Evolutionary conservation across 1,140 invertebrate genomes (phyloP).

Genomic region (Odontomachus brunneus): DNA sequence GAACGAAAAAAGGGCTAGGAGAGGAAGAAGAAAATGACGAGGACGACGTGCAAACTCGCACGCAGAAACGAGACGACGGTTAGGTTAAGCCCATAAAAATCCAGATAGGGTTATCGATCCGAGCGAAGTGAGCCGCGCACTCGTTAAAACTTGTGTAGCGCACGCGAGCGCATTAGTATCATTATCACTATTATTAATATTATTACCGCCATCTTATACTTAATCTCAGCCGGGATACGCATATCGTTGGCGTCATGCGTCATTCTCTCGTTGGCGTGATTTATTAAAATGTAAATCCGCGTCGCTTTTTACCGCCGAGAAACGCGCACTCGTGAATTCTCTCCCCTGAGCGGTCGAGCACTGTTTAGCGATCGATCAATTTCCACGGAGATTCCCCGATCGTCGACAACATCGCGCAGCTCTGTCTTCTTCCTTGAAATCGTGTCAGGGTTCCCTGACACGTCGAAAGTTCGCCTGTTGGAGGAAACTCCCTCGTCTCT

Average conservation of each 20-base stretch:
- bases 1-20: conserved; percentile 14
- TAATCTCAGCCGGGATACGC: conserved; percentile 7
- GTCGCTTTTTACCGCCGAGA: no score
- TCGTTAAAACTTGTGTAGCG: conserved; percentile 42
- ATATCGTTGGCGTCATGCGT: conserved; percentile 8
- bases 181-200: background rate
- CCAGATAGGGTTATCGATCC: conserved; percentile 56
- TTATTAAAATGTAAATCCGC: conserved; percentile 1
- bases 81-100: conserved; percentile 42
- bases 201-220: conserved; percentile 42
- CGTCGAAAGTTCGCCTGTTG: no score
- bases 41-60: conserved; percentile 40
- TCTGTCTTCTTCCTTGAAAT: no score
- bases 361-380: no score
- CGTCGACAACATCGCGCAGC: no score
- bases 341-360: no score
- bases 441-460: no score
- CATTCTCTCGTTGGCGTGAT: conserved; percentile 8
- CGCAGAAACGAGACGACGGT: conserved; percentile 41
- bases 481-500: no score
- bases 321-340: no score
- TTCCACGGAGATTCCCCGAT: no score
- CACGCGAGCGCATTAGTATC: conserved; percentile 29
- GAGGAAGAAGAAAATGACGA: background rate
- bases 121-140: conserved; percentile 11